Evolutionary conservation across 2,888 invertebrate species (phyloP), one percentile per base, ranked within the genome.

Genomic region (Cephonodes hylas): DNA sequence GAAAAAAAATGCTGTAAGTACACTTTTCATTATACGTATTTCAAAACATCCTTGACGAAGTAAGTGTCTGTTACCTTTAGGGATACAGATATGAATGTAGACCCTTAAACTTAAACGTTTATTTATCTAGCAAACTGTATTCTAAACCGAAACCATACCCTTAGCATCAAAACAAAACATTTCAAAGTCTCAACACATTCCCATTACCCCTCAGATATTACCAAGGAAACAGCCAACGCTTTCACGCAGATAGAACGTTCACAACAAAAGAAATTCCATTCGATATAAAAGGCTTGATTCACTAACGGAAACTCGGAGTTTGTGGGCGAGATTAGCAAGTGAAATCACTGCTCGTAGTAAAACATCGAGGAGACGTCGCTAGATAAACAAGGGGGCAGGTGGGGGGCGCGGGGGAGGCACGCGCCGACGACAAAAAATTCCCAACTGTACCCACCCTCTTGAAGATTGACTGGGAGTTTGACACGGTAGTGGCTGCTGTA

Each of bases 381-480:
- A 64, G 64, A 69, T 68, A 72, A 72, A 72, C 66, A 69, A 53
- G 58, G 62, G 69, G 71, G 63, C 60, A n/a, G 65, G 46, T 27
- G 61, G 61, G 61, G 42, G 46, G 60, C 65, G 65, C 59, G 64
- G 66, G 63, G 68, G 69, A 68, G 20, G 38, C 25, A 56, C 61
- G 44, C 53, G 61, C 22, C 61, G 68, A 68, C 70, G 76, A 72
- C 71, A 73, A 77, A 77, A 76, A 75, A 46, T 72, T 68, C 65
- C 66, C 66, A 63, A 64, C 64, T 64, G 65, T 68, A 63, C 73
- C 74, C 70, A 48, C 53, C 48, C 48, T n/a, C 23, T 60, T 48
- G n/a, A 13, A 59, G 15, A 38, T 60, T 42, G 48, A 25, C 48
- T 22, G 25, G 48, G 60, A 60, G 60, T 18, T 53, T 15, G 42